phyloP scores from a whole-genome alignment of 2,888 invertebrate genomes.

The Campoletis raptor region DNA sequence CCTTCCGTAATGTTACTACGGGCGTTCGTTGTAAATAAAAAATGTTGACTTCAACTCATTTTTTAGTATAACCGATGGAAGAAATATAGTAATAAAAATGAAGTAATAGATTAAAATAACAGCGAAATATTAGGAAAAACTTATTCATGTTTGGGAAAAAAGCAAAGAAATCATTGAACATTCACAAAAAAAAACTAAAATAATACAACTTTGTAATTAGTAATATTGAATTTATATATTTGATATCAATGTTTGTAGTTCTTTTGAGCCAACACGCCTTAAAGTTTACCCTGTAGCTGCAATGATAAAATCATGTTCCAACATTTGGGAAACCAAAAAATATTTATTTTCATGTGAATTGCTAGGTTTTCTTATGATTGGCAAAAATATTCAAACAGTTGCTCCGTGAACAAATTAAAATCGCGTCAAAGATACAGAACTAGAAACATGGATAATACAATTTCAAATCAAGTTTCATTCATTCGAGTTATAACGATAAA shows the following conservation, averaged over 20 bases:
- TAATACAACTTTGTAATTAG: no score
- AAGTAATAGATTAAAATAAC: background rate
- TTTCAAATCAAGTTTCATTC: background rate
- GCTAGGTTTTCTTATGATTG: background rate
- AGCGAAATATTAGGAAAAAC: background rate
- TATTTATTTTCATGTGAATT: background rate
- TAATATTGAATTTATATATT: background rate
- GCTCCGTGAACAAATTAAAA: background rate
- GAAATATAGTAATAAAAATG: background rate
- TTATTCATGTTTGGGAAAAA: background rate
- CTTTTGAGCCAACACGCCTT: slow-evolving; percentile 8
- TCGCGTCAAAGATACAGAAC: background rate
- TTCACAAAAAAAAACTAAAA: background rate
- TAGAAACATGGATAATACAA: background rate
- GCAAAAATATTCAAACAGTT: background rate
- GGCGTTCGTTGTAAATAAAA: slow-evolving; percentile 2
- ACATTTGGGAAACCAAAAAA: background rate
- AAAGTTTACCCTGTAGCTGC: background rate
- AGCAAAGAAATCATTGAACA: background rate
- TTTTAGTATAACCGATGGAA: background rate
- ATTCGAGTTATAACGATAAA: background rate
- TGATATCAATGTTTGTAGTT: background rate
- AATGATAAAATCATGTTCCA: background rate
- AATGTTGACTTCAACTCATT: background rate
- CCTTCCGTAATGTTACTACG: slow-evolving; percentile 14